Conservation (phyloP, 1,140 invertebrate genomes). For the Lordiphosa clarofinis region DNA sequence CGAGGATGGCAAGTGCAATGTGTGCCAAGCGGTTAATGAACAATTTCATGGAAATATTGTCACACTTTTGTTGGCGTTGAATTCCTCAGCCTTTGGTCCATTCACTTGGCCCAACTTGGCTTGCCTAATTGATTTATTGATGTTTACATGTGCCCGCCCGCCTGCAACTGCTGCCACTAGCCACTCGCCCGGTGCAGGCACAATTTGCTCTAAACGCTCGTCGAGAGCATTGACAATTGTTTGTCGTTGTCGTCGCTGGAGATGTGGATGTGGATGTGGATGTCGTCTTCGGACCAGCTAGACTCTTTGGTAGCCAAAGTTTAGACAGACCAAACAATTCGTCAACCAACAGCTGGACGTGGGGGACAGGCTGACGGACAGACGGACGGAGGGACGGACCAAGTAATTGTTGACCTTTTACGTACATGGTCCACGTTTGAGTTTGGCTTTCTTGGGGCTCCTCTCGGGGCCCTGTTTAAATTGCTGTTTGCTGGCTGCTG, state of each 20-base stretch:
- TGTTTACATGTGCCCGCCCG: conserved; percentile 73
- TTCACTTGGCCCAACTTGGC: conserved; percentile 59
- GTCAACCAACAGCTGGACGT: conserved; percentile 34
- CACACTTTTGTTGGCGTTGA: conserved; percentile 76
- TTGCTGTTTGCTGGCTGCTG: conserved; percentile 36
- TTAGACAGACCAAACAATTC: conserved; percentile 76
- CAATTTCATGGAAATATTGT: conserved; percentile 78
- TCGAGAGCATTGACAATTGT: conserved; percentile 74
- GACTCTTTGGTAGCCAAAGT: conserved; percentile 77
- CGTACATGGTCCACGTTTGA: conserved; percentile 62
- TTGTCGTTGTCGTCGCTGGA: too few relatives aligned
- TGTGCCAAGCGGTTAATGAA: conserved; percentile 77
- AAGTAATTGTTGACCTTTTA: conserved; percentile 78
- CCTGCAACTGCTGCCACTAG: conserved; percentile 38
- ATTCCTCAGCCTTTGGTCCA: conserved; percentile 50
- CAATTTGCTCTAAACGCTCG: conserved; percentile 75
- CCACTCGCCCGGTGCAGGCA: conserved; percentile 50
- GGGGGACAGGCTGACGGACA: conserved; percentile 22
- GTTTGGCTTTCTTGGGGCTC: conserved; percentile 38
- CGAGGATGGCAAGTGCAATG: conserved; percentile 56
- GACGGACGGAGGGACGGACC: conserved; percentile 30
- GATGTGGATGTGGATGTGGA: too few relatives aligned
- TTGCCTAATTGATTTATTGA: conserved; percentile 78
- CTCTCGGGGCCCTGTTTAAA: conserved; percentile 43
- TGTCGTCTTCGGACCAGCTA: conserved; percentile 46